Percentiles rank a stretch among this genome's conserved stretches.
phyloP scores from a whole-genome alignment of 2,113 vertebrate genomes.

The Ptilorrhoa leucosticta region DNA sequence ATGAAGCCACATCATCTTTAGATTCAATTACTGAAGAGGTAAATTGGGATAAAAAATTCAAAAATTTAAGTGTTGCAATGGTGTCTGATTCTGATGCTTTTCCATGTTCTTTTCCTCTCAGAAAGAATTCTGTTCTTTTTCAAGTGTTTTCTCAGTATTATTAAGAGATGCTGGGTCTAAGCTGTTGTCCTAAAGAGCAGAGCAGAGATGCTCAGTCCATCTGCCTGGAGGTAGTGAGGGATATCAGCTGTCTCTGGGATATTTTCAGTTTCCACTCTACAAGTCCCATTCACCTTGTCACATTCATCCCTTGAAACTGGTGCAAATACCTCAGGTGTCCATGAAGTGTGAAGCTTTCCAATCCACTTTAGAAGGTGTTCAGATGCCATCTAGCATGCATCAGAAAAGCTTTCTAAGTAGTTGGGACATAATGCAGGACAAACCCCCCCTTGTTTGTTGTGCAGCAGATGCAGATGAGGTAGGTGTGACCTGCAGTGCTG shows the following conservation, averaged over 20 bases:
- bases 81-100: neutral
- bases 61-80: neutral
- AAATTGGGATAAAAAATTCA: neutral
- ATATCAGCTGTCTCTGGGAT: neutral
- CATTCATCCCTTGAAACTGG: neutral
- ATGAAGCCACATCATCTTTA: conserved; percentile 97
- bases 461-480: neutral
- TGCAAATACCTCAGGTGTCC: neutral
- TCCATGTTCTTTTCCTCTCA: neutral
- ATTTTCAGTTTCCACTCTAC: neutral
- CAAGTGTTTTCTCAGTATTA: neutral
- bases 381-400: neutral
- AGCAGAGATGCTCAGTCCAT: neutral
- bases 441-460: neutral
- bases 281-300: neutral
- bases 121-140: neutral
- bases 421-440: neutral
- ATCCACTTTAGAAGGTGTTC: neutral
- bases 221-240: neutral
- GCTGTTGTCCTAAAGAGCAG: neutral
- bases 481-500: neutral
- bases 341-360: neutral
- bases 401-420: neutral
- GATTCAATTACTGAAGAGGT: conserved; percentile 99
- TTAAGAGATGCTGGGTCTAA: neutral